Base-by-base conservation (phyloP, 2,888 invertebrate species). In the Mythimna lalbum region DNA sequence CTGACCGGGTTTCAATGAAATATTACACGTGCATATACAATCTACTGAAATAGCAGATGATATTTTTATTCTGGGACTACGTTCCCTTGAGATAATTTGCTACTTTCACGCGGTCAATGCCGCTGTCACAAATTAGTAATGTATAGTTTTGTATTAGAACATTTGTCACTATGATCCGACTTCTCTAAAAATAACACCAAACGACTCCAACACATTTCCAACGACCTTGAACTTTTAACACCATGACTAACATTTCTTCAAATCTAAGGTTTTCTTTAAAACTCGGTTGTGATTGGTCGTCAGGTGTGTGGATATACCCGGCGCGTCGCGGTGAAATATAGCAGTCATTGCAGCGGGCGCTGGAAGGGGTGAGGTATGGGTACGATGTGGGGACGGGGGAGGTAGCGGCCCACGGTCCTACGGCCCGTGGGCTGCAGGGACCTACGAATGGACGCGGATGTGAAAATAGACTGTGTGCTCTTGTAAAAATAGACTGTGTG, bases 271-370 rank as follows among this genome's bases (percentile, higher is more conserved):
- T 73, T 55, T 70, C 31, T 82, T 73, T 63, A 59, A 75, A 75
- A 63, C 31, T 21, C 43, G 55, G 43, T 55, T 55, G 65, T 64
- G 79, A 79, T 79, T 76, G 66, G 69, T 61, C 68, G 73, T 78
- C 79, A 83, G 79, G 84, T 84, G 71, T 59, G 79, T 55, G 69
- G 59, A 84, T 84, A 66, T 63, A 78, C 84, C 75, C 66, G 62
- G 39, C 67, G 69, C 52, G 72, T 68, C 68, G 31, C n/a, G 36
- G 67, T 82, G 74, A 84, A 76, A 84, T 82, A 83, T 84, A 63
- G 71, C 71, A 81, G 73, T 78, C 85, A 80, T 84, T 84, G 85
- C 75, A 64, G 31, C 19, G 49, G 78, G 67, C 49, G 63, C 59
- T 19, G 1, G 61, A 60, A 60, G 70, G 64, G 63, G 55, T 27